Conservation (phyloP, 2,113 vertebrate species). For the Cinclus mexicanus region DNA sequence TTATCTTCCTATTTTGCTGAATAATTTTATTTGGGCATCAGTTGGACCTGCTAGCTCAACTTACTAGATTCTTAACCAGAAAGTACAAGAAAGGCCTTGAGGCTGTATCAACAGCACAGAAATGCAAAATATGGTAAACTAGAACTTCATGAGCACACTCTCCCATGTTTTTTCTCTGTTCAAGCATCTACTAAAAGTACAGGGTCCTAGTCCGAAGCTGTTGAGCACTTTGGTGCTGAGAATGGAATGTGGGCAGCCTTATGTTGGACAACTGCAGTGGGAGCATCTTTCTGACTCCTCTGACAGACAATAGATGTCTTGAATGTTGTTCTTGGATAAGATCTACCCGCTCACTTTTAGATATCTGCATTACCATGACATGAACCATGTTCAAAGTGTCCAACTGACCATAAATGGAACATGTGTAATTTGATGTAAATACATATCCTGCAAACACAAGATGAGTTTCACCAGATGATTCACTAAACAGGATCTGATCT, state of each 20-base stretch:
- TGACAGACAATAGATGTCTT: not conserved
- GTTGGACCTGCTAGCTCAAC: not conserved
- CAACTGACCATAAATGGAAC: not conserved
- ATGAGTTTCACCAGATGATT: not conserved
- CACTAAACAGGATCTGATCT: not conserved
- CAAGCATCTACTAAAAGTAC: not conserved
- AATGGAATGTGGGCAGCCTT: not conserved
- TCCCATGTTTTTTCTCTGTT: not conserved
- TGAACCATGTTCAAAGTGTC: not conserved
- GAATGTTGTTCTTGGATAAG: not conserved
- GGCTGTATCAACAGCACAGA: not conserved
- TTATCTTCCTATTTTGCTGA: not conserved
- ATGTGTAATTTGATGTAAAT: not conserved
- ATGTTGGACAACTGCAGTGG: not conserved
- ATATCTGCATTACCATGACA: not conserved
- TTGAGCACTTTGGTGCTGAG: not conserved
- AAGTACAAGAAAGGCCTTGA: not conserved
- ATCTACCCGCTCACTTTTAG: not conserved
- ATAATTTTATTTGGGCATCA: not conserved
- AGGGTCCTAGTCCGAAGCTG: not conserved
- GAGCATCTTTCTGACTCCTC: not conserved
- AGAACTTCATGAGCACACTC: not conserved
- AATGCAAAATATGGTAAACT: not conserved
- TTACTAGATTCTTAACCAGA: not conserved
- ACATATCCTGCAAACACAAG: not conserved